phyloP scores from a whole-genome alignment of 37 sponge, comb jelly and placozoan species.

The Bolinopsis microptera region DNA sequence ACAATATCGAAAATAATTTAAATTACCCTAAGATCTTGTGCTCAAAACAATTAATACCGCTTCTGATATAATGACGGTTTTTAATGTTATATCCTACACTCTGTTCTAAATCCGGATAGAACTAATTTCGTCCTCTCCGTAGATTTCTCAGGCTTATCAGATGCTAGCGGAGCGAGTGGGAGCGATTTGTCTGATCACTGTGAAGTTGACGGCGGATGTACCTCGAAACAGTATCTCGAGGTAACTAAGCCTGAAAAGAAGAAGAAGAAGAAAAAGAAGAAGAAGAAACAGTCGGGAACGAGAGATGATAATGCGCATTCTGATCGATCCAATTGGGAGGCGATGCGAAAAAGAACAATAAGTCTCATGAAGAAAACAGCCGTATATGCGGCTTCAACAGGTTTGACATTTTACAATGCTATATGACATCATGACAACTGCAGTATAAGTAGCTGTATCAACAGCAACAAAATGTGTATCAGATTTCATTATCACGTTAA shows the following conservation, averaged over 20 bases:
- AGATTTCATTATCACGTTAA: no score
- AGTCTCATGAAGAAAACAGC: conserved; percentile 36
- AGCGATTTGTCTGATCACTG: neutral
- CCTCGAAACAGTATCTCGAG: neutral
- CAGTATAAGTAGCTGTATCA: no score
- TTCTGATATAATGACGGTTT: no score
- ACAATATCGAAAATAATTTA: no score
- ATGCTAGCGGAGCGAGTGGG: no score
- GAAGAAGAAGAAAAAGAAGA: neutral
- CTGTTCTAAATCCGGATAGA: no score
- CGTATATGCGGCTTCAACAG: neutral
- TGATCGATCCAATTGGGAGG: neutral
- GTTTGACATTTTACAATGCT: neutral
- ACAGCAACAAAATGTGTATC: no score
- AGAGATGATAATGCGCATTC: neutral
- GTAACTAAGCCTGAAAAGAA: neutral
- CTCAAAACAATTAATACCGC: no score
- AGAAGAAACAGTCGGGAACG: neutral
- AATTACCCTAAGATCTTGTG: no score
- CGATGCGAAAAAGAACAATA: neutral
- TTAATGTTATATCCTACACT: no score
- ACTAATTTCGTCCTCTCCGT: neutral
- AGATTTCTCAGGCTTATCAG: neutral
- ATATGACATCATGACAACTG: no score
- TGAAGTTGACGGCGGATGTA: conserved; percentile 29